phyloP scores from a whole-genome alignment of 1,140 invertebrate species.

The Heliconius eleuchia region DNA sequence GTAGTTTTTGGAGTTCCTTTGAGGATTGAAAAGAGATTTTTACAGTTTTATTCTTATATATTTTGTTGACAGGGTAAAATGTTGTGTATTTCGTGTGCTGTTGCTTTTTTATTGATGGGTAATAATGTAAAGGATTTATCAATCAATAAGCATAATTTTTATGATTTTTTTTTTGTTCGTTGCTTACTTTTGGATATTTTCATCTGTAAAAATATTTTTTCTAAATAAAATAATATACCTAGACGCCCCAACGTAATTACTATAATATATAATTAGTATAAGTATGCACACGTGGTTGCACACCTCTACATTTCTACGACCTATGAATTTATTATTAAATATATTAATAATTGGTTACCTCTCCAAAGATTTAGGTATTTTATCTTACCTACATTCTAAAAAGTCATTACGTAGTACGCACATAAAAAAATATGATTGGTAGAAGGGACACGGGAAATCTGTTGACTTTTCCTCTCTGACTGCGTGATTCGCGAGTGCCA shows the following conservation, averaged over 20 bases:
- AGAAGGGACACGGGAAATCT: conserved; percentile 55
- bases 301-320: not conserved
- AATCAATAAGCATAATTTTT: too few relatives aligned
- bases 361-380: not conserved
- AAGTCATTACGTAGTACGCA: conserved; percentile 4
- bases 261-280: too few relatives aligned
- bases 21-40: conserved; percentile 42
- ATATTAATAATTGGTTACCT: not conserved
- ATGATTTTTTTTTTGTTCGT: too few relatives aligned
- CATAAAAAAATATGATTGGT: conserved; percentile 50
- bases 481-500: conserved; percentile 59
- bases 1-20: conserved; percentile 75
- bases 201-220: too few relatives aligned
- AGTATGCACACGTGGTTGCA: too few relatives aligned
- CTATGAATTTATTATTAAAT: not conserved
- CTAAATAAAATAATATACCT: too few relatives aligned
- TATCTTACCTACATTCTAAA: not conserved
- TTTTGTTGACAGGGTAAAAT: conserved; percentile 11
- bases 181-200: too few relatives aligned
- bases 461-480: conserved; percentile 77
- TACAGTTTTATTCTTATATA: conserved; percentile 17
- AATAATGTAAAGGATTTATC: not conserved
- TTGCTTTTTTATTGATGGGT: not conserved
- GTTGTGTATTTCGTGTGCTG: not conserved
- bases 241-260: too few relatives aligned